Evolutionary conservation across 1,140 invertebrate species (phyloP).

Genomic region (Delia radicum): DNA sequence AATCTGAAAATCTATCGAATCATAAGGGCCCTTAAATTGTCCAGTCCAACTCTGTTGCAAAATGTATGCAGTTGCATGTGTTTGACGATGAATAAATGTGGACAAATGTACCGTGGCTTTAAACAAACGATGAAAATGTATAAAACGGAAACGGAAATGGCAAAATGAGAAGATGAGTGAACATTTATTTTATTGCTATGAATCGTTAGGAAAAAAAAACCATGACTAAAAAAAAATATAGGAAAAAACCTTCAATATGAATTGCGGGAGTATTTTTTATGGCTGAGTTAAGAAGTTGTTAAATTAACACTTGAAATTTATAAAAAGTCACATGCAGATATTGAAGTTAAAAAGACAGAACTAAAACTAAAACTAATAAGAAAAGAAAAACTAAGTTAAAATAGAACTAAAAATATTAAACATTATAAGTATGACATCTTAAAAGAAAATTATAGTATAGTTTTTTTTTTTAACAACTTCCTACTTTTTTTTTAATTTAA

Average conservation of each 20-base stretch:
- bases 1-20: no score
- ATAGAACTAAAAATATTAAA: neutral
- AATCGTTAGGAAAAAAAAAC: neutral
- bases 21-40: no score
- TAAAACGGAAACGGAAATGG: neutral
- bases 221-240: neutral
- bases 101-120: neutral
- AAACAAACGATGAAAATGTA: neutral
- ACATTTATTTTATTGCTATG: constrained; percentile 6
- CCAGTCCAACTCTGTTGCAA: neutral
- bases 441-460: no score
- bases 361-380: no score
- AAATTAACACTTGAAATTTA: constrained; percentile 8
- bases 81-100: neutral
- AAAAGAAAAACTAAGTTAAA: neutral
- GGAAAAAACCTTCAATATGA: neutral
- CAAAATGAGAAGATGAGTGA: constrained; percentile 5
- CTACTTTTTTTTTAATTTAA: no score
- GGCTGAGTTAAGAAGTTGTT: neutral
- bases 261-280: neutral
- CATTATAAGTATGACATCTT: no score
- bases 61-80: neutral
- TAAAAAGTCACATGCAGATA: neutral
- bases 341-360: neutral
- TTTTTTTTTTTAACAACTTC: no score